Conservation (phyloP, 1,140 invertebrate genomes). For the Gryllus bimaculatus region DNA sequence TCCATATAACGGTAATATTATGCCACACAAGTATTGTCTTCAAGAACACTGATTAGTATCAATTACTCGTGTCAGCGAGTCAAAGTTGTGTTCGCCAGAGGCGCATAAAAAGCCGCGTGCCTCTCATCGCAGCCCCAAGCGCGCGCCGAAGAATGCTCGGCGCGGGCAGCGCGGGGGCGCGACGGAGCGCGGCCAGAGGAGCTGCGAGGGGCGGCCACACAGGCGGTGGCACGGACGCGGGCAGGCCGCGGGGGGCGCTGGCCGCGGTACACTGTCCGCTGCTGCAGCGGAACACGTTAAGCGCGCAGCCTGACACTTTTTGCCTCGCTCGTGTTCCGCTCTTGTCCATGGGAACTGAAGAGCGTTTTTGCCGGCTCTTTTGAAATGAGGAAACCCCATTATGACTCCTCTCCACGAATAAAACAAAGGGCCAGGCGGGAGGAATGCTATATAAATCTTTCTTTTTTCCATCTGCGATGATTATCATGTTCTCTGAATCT, state of each 20-base stretch:
- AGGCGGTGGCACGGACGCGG: neutral
- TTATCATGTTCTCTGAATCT: conserved; percentile 5
- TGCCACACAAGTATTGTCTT: no score
- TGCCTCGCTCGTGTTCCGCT: neutral
- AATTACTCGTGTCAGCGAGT: no score
- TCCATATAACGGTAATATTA: no score
- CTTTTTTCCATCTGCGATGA: conserved; percentile 4
- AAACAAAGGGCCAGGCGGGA: neutral
- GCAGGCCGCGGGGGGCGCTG: neutral
- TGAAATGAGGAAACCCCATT: conserved; percentile 4
- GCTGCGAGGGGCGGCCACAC: no score
- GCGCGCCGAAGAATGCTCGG: no score
- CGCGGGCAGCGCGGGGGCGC: no score
- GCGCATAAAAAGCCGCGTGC: no score
- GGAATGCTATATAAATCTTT: conserved; percentile 2
- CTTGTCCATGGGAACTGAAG: neutral
- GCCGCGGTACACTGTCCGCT: neutral
- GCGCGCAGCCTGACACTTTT: neutral
- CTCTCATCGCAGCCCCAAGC: no score
- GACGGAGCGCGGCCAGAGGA: no score
- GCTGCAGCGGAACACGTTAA: neutral
- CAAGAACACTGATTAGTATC: no score
- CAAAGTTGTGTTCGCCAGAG: no score
- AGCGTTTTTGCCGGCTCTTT: neutral
- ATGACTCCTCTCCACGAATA: neutral